phyloP scores from a whole-genome alignment of 2,888 invertebrate genomes.

The Platycnemis pennipes region DNA sequence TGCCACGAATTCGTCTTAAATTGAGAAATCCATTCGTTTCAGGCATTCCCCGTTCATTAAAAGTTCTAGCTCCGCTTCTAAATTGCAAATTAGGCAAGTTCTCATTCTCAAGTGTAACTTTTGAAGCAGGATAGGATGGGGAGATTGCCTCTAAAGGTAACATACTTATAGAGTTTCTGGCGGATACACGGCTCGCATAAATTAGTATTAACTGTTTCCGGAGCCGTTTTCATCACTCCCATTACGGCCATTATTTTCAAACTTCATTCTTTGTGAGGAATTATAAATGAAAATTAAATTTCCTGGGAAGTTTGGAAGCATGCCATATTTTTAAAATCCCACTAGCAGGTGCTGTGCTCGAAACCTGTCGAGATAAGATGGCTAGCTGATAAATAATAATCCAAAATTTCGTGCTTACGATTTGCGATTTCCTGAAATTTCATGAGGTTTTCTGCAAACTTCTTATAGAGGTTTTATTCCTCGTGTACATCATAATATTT shows the following conservation, averaged over 20 bases:
- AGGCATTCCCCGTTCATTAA: neutral
- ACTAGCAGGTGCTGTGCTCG: neutral
- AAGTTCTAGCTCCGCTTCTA: neutral
- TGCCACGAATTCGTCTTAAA: slow-evolving; percentile 16
- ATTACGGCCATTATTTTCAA: neutral
- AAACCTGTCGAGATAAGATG: neutral
- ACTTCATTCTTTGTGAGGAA: neutral
- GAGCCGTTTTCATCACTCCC: neutral
- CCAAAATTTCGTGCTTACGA: neutral
- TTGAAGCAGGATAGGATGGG: neutral
- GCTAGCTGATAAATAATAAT: neutral
- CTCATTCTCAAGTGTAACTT: slow-evolving; percentile 10
- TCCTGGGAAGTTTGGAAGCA: neutral
- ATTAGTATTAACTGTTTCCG: neutral
- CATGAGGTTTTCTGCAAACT: too few relatives aligned
- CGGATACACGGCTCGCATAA: neutral
- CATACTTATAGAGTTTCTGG: neutral
- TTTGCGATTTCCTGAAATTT: neutral
- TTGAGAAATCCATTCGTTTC: neutral
- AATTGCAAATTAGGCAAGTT: neutral
- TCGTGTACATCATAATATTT: too few relatives aligned
- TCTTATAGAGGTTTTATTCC: too few relatives aligned
- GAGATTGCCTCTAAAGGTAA: slow-evolving; percentile 12
- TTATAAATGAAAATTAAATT: neutral
- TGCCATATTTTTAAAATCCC: neutral